phyloP scores from a whole-genome alignment of 2,113 vertebrate genomes.

The Forbesichthys agassizii region DNA sequence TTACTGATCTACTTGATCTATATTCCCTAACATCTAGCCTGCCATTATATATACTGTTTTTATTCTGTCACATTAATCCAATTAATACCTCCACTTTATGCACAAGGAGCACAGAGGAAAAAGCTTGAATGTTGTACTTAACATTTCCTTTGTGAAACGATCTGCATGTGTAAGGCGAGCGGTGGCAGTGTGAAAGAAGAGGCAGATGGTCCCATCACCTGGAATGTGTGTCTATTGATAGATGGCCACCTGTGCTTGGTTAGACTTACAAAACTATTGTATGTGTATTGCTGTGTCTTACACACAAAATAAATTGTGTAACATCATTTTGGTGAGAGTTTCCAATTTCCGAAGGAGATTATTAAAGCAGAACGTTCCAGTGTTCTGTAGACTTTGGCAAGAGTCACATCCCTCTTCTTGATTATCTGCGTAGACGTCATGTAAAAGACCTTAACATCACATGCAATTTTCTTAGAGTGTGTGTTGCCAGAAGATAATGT shows the following conservation, averaged over 20 bases:
- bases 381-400: constrained; percentile 2
- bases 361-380: constrained; percentile 16
- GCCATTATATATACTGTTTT: too few relatives aligned
- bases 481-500: background rate
- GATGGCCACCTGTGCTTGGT: constrained; percentile 56
- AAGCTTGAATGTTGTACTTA: background rate
- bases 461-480: constrained; percentile 30
- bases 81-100: background rate
- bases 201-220: constrained; percentile 70
- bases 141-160: constrained; percentile 6
- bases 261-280: constrained; percentile 28
- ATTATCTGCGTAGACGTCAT: constrained; percentile 20
- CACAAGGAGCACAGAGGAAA: background rate
- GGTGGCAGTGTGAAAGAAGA: constrained; percentile 30
- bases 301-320: constrained; percentile 18
- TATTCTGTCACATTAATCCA: too few relatives aligned
- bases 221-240: constrained; percentile 47
- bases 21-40: too few relatives aligned
- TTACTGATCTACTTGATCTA: too few relatives aligned
- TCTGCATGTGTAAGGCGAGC: constrained; percentile 30
- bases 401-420: background rate
- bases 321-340: constrained; percentile 20
- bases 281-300: constrained; percentile 20
- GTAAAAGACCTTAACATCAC: constrained; percentile 9
- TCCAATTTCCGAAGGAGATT: constrained; percentile 39